These are phyloP conservation scores for Epicauta chinensis DNA, from an alignment of 1,140 invertebrate genomes.

Conservation along the genomic window DNA sequence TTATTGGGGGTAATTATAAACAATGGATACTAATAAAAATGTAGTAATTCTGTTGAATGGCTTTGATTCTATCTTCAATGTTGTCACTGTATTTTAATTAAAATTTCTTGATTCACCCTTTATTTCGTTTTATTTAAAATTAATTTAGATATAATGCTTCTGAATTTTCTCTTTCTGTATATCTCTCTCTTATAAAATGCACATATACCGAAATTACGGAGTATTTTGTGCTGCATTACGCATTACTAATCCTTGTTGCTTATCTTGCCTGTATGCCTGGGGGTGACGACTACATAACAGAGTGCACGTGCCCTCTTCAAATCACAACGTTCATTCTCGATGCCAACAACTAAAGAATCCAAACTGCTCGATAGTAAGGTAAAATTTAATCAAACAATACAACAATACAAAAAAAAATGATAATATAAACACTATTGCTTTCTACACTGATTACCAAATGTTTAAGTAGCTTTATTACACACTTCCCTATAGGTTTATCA, in stretches of 20 bases:
- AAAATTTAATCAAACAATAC: conserved; percentile 17
- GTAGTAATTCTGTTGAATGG: conserved; percentile 6
- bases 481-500: conserved; percentile 9
- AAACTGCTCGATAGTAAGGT: conserved; percentile 46
- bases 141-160: no score
- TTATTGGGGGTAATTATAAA: no score
- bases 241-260: conserved; percentile 36
- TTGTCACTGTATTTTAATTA: conserved; percentile 14
- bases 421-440: conserved; percentile 2
- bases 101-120: no score
- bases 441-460: neutral
- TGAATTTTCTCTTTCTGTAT: neutral
- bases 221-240: conserved; percentile 25
- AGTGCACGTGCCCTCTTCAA: conserved; percentile 77
- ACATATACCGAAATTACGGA: conserved; percentile 24
- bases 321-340: conserved; percentile 85
- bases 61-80: conserved; percentile 11
- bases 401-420: conserved; percentile 1
- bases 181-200: neutral
- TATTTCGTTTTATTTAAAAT: no score
- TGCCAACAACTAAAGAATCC: conserved; percentile 74
- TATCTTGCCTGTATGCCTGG: conserved; percentile 34
- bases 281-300: conserved; percentile 29
- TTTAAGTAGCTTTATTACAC: conserved; percentile 5
- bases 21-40: neutral